Base-by-base conservation (phyloP, 2,888 invertebrate genomes). In the Dorcus hopei region DNA sequence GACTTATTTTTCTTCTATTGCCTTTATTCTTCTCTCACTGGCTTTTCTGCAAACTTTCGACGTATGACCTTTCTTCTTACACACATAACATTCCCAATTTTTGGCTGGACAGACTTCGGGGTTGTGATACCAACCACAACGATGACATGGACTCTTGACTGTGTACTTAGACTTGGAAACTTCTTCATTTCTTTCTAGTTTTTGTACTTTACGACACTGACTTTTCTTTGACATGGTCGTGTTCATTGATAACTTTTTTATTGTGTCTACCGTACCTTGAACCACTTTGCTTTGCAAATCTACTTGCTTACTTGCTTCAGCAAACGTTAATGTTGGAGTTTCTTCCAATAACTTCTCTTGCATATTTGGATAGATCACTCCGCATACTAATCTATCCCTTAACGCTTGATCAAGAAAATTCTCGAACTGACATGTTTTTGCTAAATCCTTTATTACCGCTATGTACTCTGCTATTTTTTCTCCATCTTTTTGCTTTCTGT, bases 301-400 rank as follows among this genome's bases (percentile, higher is more conserved):
- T 3, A 54, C 58, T 23, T 9, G 58, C 1, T 9, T 11, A 54
- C 49, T 50, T 26, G 54, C 58, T 16, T 33, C 16, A 11, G 11
- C 9, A 11, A 58, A 58, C 19, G 54, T 43, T 48, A 54, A 39
- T 9, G 23, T 16, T 45, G n/a, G 38, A 39, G 38, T 8, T 52
- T 54, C 52, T 14, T 19, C 19, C 19, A 42, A 14, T 26, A 61
- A 41, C 9, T 57, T n/a, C 38, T 57, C 49, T 11, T 47, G 26
- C 16, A 59, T 59, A 14, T 19, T 57, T 45, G 5, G 4, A 3
- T 43, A n/a, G n/a, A n/a, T n/a, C n/a, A 61, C 9, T 4, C 61
- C 57, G 43, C 55, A 49, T 3, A 61, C 57, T 14, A 61, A 45
- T 38, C 49, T 4, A 42, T 62, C 62, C 8, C 49, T 48, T 14